Percentiles rank a stretch among this genome's conserved stretches.
Evolutionary conservation across 2,888 invertebrate genomes (phyloP).

Genomic region (Morpho helenor): DNA sequence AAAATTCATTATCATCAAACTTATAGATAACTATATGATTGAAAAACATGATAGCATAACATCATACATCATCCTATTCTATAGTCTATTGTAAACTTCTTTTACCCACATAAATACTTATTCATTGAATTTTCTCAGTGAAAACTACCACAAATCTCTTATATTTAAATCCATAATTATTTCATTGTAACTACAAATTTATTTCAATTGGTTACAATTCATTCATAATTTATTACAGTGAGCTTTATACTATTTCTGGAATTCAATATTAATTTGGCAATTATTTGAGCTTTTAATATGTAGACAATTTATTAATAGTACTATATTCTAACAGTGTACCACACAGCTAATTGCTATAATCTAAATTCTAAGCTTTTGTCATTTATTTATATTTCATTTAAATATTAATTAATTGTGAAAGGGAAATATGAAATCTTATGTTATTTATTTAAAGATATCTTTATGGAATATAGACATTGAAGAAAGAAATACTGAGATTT

Average conservation of each 20-base stretch:
- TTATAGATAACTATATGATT: neutral
- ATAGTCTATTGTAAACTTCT: too few relatives aligned
- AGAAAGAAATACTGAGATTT: neutral
- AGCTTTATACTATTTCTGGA: conserved; percentile 9
- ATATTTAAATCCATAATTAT: too few relatives aligned
- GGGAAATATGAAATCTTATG: neutral
- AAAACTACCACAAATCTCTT: too few relatives aligned
- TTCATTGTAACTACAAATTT: neutral
- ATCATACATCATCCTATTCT: too few relatives aligned
- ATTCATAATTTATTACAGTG: neutral
- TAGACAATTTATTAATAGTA: conserved; percentile 26
- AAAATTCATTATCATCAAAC: neutral
- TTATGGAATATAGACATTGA: neutral
- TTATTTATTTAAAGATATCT: conserved; percentile 1
- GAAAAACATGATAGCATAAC: too few relatives aligned
- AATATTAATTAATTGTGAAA: conserved; percentile 4
- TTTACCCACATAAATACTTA: too few relatives aligned
- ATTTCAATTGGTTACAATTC: neutral
- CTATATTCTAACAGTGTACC: conserved; percentile 23
- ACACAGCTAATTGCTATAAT: conserved; percentile 27
- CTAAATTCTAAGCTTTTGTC: conserved; percentile 1
- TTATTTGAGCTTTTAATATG: conserved; percentile 54
- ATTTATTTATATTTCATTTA: neutral
- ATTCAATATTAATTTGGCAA: conserved; percentile 67
- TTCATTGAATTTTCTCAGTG: too few relatives aligned